These are phyloP conservation scores for Cataglyphis livida DNA, from an alignment of 2,888 invertebrate genomes.

Conservation along the genomic window DNA sequence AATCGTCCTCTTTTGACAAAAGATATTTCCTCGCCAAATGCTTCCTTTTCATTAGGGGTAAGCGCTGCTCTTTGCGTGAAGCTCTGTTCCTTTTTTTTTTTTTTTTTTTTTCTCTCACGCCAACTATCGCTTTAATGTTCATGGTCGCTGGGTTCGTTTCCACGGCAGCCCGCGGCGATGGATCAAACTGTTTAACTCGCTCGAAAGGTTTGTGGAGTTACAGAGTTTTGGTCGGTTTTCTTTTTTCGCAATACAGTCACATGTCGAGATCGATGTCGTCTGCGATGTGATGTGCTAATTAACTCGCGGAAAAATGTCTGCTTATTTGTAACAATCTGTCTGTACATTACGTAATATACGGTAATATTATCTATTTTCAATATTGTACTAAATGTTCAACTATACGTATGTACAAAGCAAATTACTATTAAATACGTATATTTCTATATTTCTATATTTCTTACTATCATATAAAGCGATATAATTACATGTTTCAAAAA, in stretches of 20 bases:
- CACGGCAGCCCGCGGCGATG: conserved; percentile 69
- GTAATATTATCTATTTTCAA: neutral
- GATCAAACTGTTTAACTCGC: conserved; percentile 72
- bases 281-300: conserved; percentile 18
- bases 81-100: neutral
- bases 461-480: neutral
- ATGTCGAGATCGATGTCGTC: conserved; percentile 13
- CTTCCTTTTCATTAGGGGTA: conserved; percentile 5
- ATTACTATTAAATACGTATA: neutral
- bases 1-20: neutral
- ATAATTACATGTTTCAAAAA: conserved; percentile 8
- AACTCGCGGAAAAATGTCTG: conserved; percentile 6
- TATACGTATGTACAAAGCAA: neutral
- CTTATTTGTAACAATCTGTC: conserved; percentile 6
- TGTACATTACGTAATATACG: neutral
- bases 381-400: neutral
- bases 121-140: conserved; percentile 29
- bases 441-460: no score
- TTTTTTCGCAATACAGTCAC: neutral
- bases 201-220: conserved; percentile 54
- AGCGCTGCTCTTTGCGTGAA: neutral
- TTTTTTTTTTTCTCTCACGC: neutral
- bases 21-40: conserved; percentile 13
- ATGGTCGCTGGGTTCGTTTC: conserved; percentile 61
- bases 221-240: conserved; percentile 17